A percentile compares a stretch with the other conserved stretches of the same genome.
These are phyloP conservation scores for Edolisoma coerulescens DNA, from an alignment of 2,113 vertebrate species.

Conservation along the genomic window DNA sequence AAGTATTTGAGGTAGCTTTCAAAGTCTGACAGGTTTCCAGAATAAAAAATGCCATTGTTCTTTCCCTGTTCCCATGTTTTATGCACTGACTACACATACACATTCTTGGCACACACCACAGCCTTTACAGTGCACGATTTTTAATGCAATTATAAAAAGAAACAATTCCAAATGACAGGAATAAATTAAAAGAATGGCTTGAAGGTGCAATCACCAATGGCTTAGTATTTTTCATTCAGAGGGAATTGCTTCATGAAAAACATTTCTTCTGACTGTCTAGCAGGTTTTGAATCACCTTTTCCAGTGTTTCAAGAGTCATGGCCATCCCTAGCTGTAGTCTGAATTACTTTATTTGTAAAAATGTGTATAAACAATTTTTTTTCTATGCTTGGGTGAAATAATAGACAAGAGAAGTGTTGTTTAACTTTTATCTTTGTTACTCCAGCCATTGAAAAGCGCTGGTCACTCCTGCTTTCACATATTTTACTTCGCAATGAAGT, in stretches of 20 bases:
- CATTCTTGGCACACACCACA: not conserved
- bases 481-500: not conserved
- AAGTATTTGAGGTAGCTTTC: not conserved
- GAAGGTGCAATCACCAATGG: not conserved
- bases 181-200: not conserved
- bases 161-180: slow-evolving; percentile 10
- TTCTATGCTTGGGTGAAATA: not conserved
- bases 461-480: not conserved
- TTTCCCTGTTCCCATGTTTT: not conserved
- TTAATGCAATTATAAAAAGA: slow-evolving; percentile 40
- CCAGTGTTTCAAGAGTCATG: not conserved
- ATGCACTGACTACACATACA: not conserved
- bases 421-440: not conserved
- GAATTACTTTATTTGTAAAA: not conserved
- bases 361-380: not conserved
- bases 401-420: not conserved
- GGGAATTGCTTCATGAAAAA: not conserved
- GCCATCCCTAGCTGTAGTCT: not conserved
- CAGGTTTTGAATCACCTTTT: not conserved
- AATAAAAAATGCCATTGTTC: not conserved
- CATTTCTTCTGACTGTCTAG: not conserved
- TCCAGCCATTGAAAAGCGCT: not conserved
- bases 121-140: not conserved
- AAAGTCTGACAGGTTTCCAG: not conserved
- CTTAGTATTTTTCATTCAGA: not conserved